Base-by-base conservation (phyloP, 2,113 vertebrate genomes). In the Albula glossodonta region DNA sequence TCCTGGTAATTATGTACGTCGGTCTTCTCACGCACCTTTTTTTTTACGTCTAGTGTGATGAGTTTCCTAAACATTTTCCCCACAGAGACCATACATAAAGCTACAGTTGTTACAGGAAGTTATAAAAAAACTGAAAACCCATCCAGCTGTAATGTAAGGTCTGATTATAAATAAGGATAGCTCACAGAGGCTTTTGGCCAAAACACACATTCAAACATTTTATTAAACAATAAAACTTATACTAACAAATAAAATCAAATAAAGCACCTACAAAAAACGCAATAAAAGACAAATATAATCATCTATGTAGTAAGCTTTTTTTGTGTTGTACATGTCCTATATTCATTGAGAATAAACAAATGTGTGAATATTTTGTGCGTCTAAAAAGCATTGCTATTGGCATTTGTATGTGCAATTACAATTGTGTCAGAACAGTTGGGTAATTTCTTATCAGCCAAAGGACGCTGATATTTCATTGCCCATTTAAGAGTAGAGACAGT, bases 71-170 rank as follows among this genome's bases (percentile, higher is more conserved):
- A 80, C 56, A 85, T 84, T 48, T 83, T 13, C n/a, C 51, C 41
- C 52, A 4, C 53, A 66, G 78, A 87, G 86, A 87, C 74, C 82
- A 83, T 83, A 63, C 56, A 13, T 17, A 80, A 83, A 80, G 22
- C 60, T 80, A 48, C 57, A 83, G 82, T 80, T 79, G 70, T 84
- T 84, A 48, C 82, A 66, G 86, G 86, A 87, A 83, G 86, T 60
- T 78, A 82, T 78, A 78, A 78, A 83, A 83, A 74, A 74, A n/a
- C 10, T 7, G 70, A 74, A 74, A 74, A 74, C 22, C 22, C 31
- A n/a, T 74, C 2, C 10, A n/a, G 70, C 31, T 22, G 2, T 31
- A 74, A 22, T 31, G n/a, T 8, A n/a, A 11, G n/a, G 70, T 22
- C 22, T 9, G 10, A 74, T n/a, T 74, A 31, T 74, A 2, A 74